A percentile compares a stretch with the other conserved stretches of the same genome.
phyloP scores from a whole-genome alignment of 2,888 invertebrate genomes.

The Napeogenes sylphis region DNA sequence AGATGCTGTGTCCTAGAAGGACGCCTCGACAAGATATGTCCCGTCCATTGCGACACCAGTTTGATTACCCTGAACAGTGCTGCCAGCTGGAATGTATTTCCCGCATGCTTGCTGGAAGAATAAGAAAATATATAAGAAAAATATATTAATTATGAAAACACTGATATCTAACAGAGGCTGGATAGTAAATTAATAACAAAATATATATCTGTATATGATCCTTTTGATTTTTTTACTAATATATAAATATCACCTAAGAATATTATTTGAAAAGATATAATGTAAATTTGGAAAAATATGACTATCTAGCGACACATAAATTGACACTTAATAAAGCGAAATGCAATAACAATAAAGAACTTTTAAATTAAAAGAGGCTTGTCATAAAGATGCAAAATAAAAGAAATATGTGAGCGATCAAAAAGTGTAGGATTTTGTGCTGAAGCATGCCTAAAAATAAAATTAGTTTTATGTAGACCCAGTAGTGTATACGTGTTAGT shows the following conservation, averaged over 20 bases:
- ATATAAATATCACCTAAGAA: too few species aligned
- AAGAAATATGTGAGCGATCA: slow-evolving; percentile 3
- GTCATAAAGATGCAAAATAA: background rate
- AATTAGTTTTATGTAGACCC: slow-evolving; percentile 56
- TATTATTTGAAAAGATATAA: too few species aligned
- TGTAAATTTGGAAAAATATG: too few species aligned
- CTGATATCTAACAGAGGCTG: background rate
- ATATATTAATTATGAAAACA: background rate
- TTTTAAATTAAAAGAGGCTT: background rate
- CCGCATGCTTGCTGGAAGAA: slow-evolving; percentile 86
- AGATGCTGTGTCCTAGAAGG: slow-evolving; percentile 80
- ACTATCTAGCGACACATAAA: background rate
- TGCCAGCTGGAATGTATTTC: slow-evolving; percentile 91
- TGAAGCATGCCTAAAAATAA: slow-evolving; percentile 31
- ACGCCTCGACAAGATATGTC: slow-evolving; percentile 90
- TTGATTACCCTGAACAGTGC: slow-evolving; percentile 88
- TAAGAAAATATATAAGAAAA: slow-evolving; percentile 16
- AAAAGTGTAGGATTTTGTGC: slow-evolving; percentile 27
- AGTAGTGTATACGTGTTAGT: slow-evolving; percentile 60
- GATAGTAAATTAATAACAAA: background rate
- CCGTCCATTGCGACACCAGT: slow-evolving; percentile 90
- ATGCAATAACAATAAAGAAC: background rate
- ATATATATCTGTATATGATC: too few species aligned
- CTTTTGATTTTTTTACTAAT: too few species aligned
- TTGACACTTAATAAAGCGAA: background rate